Evolutionary conservation across 2,797 vertebrate species (phyloP).

Genomic region (Pantherophis vulpinus): DNA sequence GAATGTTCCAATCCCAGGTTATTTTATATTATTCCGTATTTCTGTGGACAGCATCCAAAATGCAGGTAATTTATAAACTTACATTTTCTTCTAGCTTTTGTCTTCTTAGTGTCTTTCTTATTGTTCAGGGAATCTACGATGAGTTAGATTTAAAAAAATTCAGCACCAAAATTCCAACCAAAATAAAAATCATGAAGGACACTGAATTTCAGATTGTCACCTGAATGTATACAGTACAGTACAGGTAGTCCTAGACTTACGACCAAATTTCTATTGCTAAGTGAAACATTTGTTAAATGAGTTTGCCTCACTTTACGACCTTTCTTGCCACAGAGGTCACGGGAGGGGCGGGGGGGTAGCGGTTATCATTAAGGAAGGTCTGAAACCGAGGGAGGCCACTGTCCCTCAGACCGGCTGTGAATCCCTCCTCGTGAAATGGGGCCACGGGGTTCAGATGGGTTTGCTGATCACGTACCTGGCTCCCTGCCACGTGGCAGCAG

Average conservation of each 20-base stretch:
- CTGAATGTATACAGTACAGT: not conserved
- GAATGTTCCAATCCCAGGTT: conserved; percentile 96
- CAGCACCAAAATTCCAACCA: not conserved
- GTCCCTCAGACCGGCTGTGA: too few relatives aligned
- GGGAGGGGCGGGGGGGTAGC: too few relatives aligned
- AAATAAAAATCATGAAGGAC: not conserved
- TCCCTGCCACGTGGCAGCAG: too few relatives aligned
- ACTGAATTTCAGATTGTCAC: not conserved
- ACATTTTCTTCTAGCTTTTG: not conserved
- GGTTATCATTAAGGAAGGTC: too few relatives aligned
- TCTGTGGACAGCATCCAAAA: conserved; percentile 97
- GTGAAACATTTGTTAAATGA: not conserved
- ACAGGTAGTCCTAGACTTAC: not conserved
- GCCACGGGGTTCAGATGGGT: too few relatives aligned
- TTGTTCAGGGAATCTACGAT: not conserved
- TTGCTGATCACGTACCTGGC: too few relatives aligned
- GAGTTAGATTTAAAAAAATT: not conserved
- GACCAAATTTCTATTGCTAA: not conserved
- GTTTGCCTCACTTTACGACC: not conserved
- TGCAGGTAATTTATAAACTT: conserved; percentile 85
- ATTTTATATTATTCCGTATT: conserved; percentile 98
- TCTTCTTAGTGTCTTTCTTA: not conserved
- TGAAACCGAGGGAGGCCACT: too few relatives aligned
- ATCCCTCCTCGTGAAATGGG: too few relatives aligned
- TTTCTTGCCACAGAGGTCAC: not conserved